Conservation (phyloP, 2,797 vertebrate species). For the Orestias chungarensis region DNA sequence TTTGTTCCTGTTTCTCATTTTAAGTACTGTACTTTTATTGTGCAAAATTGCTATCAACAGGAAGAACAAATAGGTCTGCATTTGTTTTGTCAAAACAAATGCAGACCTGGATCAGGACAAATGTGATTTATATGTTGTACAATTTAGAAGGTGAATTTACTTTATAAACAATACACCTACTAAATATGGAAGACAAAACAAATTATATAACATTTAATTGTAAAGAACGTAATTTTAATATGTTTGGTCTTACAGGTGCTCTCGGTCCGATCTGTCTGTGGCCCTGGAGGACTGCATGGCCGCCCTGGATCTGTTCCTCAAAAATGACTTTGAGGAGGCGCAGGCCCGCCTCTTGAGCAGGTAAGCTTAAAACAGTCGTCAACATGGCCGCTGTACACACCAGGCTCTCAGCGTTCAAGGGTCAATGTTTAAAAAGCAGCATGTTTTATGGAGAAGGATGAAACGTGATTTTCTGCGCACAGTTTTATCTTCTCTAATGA, state of each 20-base stretch:
- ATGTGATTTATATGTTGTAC: not conserved
- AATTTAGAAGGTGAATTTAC: not conserved
- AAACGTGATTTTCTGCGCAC: not conserved
- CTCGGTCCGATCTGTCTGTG: conserved; percentile 84
- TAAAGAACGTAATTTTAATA: conserved; percentile 15
- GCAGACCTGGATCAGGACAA: not conserved
- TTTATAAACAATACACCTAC: not conserved
- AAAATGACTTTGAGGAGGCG: conserved; percentile 93
- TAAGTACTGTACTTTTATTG: not conserved
- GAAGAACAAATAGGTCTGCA: conserved; percentile 4
- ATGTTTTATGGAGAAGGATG: not conserved
- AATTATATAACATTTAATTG: not conserved
- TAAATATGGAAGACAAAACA: not conserved
- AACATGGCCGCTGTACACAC: conserved; percentile 2
- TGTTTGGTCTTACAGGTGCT: conserved; percentile 79
- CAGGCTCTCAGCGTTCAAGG: conserved; percentile 14
- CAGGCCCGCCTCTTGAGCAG: conserved; percentile 86
- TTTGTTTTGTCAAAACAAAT: not conserved
- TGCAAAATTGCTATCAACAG: conserved; percentile 6
- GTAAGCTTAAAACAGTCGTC: conserved; percentile 65
- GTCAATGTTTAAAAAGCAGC: not conserved
- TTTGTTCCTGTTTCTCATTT: not conserved
- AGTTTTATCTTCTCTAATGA: not conserved
- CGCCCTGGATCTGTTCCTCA: conserved; percentile 94
- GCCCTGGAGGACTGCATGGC: conserved; percentile 92